phyloP scores from a whole-genome alignment of 2,797 vertebrate species.

The Phoeniculus purpureus region DNA sequence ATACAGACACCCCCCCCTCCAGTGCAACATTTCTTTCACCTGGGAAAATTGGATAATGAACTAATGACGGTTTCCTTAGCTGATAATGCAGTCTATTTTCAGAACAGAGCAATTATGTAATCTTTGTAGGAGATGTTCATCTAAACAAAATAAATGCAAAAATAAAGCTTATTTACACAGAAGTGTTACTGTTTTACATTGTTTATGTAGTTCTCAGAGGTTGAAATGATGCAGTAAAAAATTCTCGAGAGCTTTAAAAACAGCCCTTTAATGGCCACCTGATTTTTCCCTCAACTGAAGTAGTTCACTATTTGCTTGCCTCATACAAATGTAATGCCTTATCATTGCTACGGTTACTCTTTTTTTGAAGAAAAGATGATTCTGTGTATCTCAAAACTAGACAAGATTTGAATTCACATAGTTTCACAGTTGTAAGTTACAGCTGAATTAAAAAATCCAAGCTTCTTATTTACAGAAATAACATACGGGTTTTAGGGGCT shows the following conservation, averaged over 20 bases:
- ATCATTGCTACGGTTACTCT: not conserved
- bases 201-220: not conserved
- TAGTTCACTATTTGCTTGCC: not conserved
- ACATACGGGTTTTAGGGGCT: not conserved
- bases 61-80: slow-evolving; percentile 64
- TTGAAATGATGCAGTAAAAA: not conserved
- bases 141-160: slow-evolving; percentile 29
- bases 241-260: not conserved
- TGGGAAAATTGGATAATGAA: slow-evolving; percentile 61
- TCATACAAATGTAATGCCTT: not conserved
- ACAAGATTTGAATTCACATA: not conserved
- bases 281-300: not conserved
- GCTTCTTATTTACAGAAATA: not conserved
- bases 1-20: not conserved
- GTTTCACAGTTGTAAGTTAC: not conserved
- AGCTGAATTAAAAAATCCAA: not conserved
- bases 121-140: not conserved
- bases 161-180: slow-evolving; percentile 24
- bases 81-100: slow-evolving; percentile 36
- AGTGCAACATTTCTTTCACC: slow-evolving; percentile 52
- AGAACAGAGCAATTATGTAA: slow-evolving; percentile 43
- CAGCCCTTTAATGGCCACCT: not conserved
- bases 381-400: not conserved
- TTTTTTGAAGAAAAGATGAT: not conserved
- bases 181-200: slow-evolving; percentile 6